phyloP scores from a whole-genome alignment of 2,888 invertebrate species.

The Anorthoa munda region DNA sequence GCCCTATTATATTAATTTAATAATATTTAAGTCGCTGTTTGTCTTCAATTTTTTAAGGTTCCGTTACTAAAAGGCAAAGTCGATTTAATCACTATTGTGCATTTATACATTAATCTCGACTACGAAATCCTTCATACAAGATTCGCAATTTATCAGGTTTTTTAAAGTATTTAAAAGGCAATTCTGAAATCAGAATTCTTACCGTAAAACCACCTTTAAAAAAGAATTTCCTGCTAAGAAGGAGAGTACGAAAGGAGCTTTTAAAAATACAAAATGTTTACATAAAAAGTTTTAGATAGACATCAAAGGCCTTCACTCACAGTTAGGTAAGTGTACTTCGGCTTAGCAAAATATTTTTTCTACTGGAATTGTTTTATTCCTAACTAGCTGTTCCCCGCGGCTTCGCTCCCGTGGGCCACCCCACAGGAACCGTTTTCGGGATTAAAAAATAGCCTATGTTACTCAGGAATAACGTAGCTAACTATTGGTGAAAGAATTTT shows the following conservation, averaged over 20 bases:
- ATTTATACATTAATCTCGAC: neutral
- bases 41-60: neutral
- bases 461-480: too few relatives aligned
- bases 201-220: neutral
- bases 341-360: neutral
- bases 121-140: neutral
- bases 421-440: too few relatives aligned
- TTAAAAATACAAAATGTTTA: neutral
- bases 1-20: conserved; percentile 23
- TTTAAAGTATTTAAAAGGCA: neutral
- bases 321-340: neutral
- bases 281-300: neutral
- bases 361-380: neutral
- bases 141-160: neutral
- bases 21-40: conserved; percentile 21
- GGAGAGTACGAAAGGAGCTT: neutral
- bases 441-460: too few relatives aligned
- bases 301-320: conserved; percentile 13
- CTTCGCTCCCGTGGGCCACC: too few relatives aligned
- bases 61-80: neutral
- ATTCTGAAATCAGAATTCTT: neutral
- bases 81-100: neutral
- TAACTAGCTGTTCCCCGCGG: too few relatives aligned
- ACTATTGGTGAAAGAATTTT: too few relatives aligned
- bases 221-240: too few relatives aligned